Evolutionary conservation across 2,113 vertebrate genomes (phyloP).

Genomic region (Syngnathoides biaculeatus): DNA sequence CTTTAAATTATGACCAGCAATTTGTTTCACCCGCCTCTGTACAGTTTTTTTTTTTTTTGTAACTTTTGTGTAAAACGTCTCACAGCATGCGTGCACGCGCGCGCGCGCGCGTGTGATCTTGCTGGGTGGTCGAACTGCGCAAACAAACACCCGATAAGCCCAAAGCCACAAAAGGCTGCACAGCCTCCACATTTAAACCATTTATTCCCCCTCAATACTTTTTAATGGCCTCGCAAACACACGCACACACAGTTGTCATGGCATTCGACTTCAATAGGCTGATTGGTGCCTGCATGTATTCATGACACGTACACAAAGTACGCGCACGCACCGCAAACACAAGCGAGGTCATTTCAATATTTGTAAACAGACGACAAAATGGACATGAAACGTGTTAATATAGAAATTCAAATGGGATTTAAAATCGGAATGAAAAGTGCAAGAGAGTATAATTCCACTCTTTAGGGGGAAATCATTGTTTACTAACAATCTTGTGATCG

Average conservation of each 20-base stretch:
- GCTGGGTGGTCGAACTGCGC: slow-evolving; percentile 38
- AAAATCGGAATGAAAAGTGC: background rate
- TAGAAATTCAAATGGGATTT: background rate
- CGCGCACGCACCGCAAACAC: background rate
- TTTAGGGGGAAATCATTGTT: no score
- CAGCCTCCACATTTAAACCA: slow-evolving; percentile 50
- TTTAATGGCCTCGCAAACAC: slow-evolving; percentile 24
- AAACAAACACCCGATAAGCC: slow-evolving; percentile 44
- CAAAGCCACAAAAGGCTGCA: slow-evolving; percentile 32
- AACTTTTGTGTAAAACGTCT: background rate
- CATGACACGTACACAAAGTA: background rate
- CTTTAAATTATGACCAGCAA: background rate
- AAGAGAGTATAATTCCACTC: no score
- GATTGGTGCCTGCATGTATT: background rate
- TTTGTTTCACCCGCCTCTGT: no score
- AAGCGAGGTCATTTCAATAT: background rate
- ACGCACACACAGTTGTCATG: slow-evolving; percentile 82
- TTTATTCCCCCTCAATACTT: slow-evolving; percentile 51
- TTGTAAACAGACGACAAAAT: background rate
- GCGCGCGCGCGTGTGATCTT: slow-evolving; percentile 24
- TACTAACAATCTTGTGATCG: background rate
- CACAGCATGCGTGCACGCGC: background rate
- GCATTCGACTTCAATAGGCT: slow-evolving; percentile 73
- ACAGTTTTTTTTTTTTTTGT: background rate
- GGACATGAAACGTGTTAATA: background rate